Base-by-base conservation (phyloP, 2,888 invertebrate genomes). In the Microdon myrmicae region DNA sequence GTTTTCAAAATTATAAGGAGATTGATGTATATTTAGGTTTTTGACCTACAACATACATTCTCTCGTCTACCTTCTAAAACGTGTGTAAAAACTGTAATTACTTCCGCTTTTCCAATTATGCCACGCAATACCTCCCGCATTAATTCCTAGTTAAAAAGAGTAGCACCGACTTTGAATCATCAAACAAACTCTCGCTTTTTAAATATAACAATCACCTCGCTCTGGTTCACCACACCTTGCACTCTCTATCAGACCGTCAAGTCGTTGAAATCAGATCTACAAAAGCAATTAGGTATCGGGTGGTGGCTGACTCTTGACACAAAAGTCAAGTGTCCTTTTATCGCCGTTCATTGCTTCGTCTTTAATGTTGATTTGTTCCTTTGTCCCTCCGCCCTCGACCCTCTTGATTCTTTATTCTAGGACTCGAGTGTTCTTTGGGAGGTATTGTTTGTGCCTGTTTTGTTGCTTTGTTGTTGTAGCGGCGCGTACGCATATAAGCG, bases 241-340 rank as follows among this genome's bases (percentile, higher is more conserved):
- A 58, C 58, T 53, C 39, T 10, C 3, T 8, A 47, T 47, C 28
- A n/a, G 34, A 34, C 13, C 13, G 31, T 25, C 6, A n/a, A n/a
- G 23, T 22, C 35, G 28, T 44, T 49, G 39, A 26, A 53, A 51
- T 47, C 38, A 23, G 28, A 10, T 32, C 34, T 16, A 47, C 47
- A 53, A 64, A 64, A 64, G 64, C 64, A 64, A 64, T 64, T 64
- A 64, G 64, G 64, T 64, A 64, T 64, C 53, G 47, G 51, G 47
- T 38, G 64, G 38, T 64, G 47, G 53, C 47, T 56, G 64, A 64
- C 64, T 58, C 58, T 64, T 64, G 64, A 64, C 64, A 64, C 47
- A 47, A 64, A 64, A 64, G 64, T 64, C 53, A 64, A 64, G 64
- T 58, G 64, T 64, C 58, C 64, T 64, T 58, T 53, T 53, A 51